Base-by-base conservation (phyloP, 2,888 invertebrate genomes). In the Scelioninae gen. 2 region DNA sequence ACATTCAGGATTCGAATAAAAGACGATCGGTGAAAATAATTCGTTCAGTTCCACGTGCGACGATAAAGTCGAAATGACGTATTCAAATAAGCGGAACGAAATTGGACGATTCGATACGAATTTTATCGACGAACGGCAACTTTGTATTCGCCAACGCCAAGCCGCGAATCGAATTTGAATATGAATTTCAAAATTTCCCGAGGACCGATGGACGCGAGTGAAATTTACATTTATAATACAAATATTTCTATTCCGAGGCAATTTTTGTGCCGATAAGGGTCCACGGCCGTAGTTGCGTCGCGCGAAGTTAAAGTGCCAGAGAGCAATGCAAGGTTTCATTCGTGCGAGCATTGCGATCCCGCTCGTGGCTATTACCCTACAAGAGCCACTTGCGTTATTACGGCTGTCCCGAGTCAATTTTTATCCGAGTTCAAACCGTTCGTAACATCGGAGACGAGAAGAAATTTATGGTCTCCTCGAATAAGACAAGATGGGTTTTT, bases 391-490 rank as follows among this genome's bases (percentile, higher is more conserved):
- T 64, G 64, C 60, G 41, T 71, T 71, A 65, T 72, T 72, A 65
- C 60, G 58, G 53, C 58, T 72, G 58, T 60, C 43, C 53, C 53
- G 46, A 46, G 33, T 43, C 60, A 72, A 60, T 72, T 58, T 72
- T 65, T 65, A 65, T 60, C 53, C 50, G 31, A 15, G 50, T 46
- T 72, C 55, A 33, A 61, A 65, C 55, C 55, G 55, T 67, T 50
- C 52, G 63, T 48, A 72, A 52, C 63, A 48, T 72, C 45, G 50
- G 52, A 73, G 52, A 73, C 68, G 64, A 64, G 60, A 41, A 63
- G 68, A 73, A 68, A 73, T 73, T 63, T 69, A 73, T 64, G 52
- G 68, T 61, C 65, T 67, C 50, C 55, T 67, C 48, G 61, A 72
- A 73, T 63, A 52, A 73, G 64, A 69, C 73, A 61, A 64, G 73